These are phyloP conservation scores for Brienomyrus brachyistius DNA, from an alignment of 2,113 vertebrate species.

Conservation along the genomic window DNA sequence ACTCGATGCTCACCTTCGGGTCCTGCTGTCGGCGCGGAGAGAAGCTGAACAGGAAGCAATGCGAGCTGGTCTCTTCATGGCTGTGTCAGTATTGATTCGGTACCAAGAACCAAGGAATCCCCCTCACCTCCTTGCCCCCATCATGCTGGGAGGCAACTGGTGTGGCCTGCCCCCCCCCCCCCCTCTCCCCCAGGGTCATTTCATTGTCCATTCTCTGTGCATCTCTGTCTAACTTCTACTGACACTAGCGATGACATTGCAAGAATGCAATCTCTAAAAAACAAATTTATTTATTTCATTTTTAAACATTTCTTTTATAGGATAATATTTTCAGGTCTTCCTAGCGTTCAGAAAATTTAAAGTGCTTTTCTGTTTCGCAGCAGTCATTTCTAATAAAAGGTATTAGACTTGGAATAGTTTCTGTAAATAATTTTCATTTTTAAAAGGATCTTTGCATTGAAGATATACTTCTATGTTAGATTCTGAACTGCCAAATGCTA, in stretches of 20 bases:
- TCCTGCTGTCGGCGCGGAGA: constrained; percentile 22
- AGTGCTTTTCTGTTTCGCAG: constrained; percentile 88
- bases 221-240: constrained; percentile 77
- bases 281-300: constrained; percentile 53
- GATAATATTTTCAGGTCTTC: constrained; percentile 74
- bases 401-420: constrained; percentile 86
- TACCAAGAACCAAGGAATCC: background rate
- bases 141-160: background rate
- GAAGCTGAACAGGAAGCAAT: constrained; percentile 19
- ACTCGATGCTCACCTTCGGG: constrained; percentile 43
- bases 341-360: constrained; percentile 61
- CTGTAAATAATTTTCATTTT: constrained; percentile 57
- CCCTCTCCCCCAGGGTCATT: background rate
- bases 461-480: constrained; percentile 53
- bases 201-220: constrained; percentile 34
- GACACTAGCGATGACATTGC: constrained; percentile 88
- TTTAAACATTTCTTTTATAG: constrained; percentile 52
- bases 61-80: background rate
- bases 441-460: constrained; percentile 50
- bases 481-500: constrained; percentile 67
- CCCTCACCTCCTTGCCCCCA: background rate
- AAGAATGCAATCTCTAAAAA: constrained; percentile 63
- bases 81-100: background rate
- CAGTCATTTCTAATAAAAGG: constrained; percentile 84
- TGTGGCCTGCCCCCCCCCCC: background rate